Percentiles rank a stretch among this genome's conserved stretches.
Conservation (phyloP, 2,888 invertebrate genomes). For the Mythimna albipuncta region DNA sequence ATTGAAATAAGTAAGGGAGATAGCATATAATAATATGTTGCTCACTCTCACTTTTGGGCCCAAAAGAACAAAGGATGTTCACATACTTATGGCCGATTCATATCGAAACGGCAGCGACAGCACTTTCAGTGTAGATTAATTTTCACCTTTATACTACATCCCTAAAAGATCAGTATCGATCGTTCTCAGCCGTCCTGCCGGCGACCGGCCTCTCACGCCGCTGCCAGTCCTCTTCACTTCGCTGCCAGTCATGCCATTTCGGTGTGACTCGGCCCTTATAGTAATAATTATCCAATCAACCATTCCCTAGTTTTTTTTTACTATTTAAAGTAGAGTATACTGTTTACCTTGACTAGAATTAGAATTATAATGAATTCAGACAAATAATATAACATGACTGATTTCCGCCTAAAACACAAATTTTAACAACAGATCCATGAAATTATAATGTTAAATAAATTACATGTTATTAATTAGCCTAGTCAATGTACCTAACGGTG, state of each 20-base stretch:
- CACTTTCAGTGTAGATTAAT: too few relatives aligned
- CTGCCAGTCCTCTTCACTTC: too few relatives aligned
- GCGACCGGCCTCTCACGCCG: too few relatives aligned
- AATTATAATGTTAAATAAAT: background rate
- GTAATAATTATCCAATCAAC: constrained; percentile 12
- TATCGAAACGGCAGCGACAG: too few relatives aligned
- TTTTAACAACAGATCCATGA: background rate
- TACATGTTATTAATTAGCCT: constrained; percentile 3
- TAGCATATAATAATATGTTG: too few relatives aligned
- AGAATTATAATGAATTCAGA: background rate
- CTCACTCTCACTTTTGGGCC: background rate
- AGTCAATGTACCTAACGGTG: constrained; percentile 32
- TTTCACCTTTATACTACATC: too few relatives aligned
- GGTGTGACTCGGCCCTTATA: background rate
- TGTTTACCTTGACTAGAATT: background rate
- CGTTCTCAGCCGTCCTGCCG: too few relatives aligned
- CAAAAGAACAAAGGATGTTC: background rate
- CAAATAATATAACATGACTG: constrained; percentile 3
- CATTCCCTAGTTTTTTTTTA: constrained; percentile 43
- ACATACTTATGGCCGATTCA: background rate
- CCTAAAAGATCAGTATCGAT: too few relatives aligned
- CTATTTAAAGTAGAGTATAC: background rate
- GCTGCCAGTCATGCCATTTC: too few relatives aligned
- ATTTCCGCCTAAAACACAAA: constrained; percentile 26
- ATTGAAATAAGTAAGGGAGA: background rate